Base-by-base conservation (phyloP, 2,888 invertebrate genomes). In the Cremastinae sp. region DNA sequence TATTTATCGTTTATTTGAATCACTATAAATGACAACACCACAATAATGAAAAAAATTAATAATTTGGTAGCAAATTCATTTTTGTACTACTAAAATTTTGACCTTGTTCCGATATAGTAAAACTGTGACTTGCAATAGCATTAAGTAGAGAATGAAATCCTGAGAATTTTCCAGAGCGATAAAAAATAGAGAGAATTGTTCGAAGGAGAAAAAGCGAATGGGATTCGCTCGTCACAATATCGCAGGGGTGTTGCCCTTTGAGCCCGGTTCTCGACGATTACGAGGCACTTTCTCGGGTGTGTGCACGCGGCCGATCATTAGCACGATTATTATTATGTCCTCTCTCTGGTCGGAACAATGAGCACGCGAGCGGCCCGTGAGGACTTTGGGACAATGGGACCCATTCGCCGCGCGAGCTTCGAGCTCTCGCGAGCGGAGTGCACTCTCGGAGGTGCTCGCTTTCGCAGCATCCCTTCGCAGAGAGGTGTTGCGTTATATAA, bases 281-380 rank as follows among this genome's bases (percentile, higher is more conserved):
- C 85, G 79, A 80, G 78, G 86, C 85, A 79, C 82, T 86, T 87
- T 87, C 85, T 72, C 45, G 68, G 80, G 82, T 82, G 82, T 82
- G 81, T 22, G 47, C 28, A 28, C 28, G 28, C 28, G 28, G 28
- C 28, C 82, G 87, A 87, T 87, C 87, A 87, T 88, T 88, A 88
- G 86, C 83, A 87, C 88, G 88, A 88, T 88, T 88, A 88, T 86
- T 85, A 86, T 86, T 84, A 84, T 84, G 86, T 80, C 66, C 68
- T 18, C 53, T 28, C 28, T 47, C 59, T 53, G 5, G 28, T 3
- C 5, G 28, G 22, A 43, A 75, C 75, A 71, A 75, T 75, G 71
- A 75, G 65, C 71, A 55, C 75, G 47, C 65, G 59, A 28, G 47
- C 39, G 43, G 22, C 28, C 14, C 35, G 1, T 37, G 41, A 22